phyloP scores from a whole-genome alignment of 2,797 vertebrate genomes.

The Enteromius radiatus region DNA sequence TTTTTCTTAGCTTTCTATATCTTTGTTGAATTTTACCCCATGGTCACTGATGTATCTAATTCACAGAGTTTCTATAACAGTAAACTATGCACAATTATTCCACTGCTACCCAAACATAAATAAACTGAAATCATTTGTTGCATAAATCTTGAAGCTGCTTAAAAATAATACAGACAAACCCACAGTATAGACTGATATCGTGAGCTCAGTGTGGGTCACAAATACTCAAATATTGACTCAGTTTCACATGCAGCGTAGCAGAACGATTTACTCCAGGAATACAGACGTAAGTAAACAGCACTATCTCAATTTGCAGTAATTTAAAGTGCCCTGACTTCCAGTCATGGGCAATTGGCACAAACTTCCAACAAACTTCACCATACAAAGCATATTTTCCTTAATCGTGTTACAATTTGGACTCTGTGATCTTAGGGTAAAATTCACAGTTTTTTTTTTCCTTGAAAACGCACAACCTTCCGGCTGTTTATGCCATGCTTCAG shows the following conservation, averaged over 20 bases:
- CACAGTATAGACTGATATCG: not conserved
- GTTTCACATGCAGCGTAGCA: not conserved
- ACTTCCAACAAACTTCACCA: not conserved
- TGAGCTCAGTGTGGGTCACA: not conserved
- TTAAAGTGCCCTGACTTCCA: slow-evolving; percentile 5
- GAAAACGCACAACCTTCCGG: not conserved
- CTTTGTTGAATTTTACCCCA: not conserved
- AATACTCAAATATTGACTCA: slow-evolving; percentile 28
- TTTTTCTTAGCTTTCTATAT: not conserved
- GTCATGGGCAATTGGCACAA: not conserved
- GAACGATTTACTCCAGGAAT: slow-evolving; percentile 1
- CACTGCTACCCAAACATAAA: not conserved
- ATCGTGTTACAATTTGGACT: not conserved
- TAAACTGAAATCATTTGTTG: not conserved
- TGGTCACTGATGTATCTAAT: not conserved
- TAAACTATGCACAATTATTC: not conserved
- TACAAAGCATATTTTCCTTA: not conserved
- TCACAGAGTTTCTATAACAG: not conserved
- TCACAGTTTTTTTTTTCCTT: not conserved
- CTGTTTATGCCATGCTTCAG: not conserved
- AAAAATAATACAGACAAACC: not conserved
- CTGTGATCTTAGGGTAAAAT: not conserved
- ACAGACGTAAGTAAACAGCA: slow-evolving; percentile 31
- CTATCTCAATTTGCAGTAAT: slow-evolving; percentile 37
- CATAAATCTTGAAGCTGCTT: not conserved